Evolutionary conservation across 2,797 vertebrate species (phyloP).

Genomic region (Cryptoblepharus egeriae): DNA sequence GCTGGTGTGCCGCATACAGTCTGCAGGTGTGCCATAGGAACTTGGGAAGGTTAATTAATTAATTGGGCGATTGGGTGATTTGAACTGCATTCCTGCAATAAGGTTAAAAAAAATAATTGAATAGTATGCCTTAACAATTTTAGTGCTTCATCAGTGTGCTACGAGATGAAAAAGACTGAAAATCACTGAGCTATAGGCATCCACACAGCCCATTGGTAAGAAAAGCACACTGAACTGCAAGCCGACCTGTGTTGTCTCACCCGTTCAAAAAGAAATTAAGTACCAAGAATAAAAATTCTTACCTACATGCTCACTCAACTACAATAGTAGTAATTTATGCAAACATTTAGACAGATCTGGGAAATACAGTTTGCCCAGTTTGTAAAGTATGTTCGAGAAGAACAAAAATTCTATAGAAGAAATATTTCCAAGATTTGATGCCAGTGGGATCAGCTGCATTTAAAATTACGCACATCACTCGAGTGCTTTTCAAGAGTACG

Average conservation of each 20-base stretch:
- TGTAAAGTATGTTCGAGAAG: background rate
- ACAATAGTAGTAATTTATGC: background rate
- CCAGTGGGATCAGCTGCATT: background rate
- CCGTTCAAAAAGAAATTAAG: background rate
- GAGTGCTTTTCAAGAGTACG: background rate
- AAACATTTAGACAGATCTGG: background rate
- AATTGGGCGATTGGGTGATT: too few species aligned
- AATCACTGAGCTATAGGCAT: too few species aligned
- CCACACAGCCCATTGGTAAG: too few species aligned
- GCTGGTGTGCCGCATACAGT: too few species aligned
- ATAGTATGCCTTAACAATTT: too few species aligned
- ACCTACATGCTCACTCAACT: background rate
- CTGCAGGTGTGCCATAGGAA: too few species aligned
- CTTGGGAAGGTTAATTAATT: too few species aligned
- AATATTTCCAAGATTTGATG: background rate
- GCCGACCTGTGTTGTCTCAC: background rate
- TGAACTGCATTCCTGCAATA: too few species aligned
- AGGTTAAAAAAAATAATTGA: too few species aligned
- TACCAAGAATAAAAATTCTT: background rate
- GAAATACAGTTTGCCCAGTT: background rate
- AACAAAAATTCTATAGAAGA: background rate
- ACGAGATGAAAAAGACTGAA: too few species aligned
- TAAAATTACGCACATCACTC: background rate
- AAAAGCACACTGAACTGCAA: too few species aligned
- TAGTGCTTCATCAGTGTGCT: too few species aligned